These are phyloP conservation scores for Chrysodeixis includens DNA, from an alignment of 2,888 invertebrate genomes.

Conservation along the genomic window DNA sequence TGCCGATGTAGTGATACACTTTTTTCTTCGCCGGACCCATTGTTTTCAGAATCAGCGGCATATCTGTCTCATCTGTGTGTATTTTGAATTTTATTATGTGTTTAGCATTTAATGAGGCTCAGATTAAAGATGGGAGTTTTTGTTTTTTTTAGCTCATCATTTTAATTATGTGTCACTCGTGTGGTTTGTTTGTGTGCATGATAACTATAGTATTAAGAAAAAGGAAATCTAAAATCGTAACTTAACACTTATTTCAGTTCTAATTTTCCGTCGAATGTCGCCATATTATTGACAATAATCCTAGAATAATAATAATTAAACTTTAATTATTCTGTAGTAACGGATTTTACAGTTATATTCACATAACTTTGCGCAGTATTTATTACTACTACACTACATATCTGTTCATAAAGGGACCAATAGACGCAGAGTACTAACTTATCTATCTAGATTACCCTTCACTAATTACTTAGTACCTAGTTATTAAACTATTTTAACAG, in stretches of 20 bases:
- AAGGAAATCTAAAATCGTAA: no score
- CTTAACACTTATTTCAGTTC: no score
- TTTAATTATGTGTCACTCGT: no score
- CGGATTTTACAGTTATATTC: no score
- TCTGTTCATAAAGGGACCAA: neutral
- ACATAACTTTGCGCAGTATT: no score
- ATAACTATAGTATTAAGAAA: no score
- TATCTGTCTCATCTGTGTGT: constrained; percentile 41
- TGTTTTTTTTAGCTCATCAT: no score
- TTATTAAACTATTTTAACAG: constrained; percentile 5
- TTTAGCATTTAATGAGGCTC: constrained; percentile 37
- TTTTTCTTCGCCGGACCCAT: constrained; percentile 40
- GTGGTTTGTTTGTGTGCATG: no score
- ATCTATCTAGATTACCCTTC: neutral
- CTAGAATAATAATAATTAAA: no score
- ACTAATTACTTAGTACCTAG: neutral
- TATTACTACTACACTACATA: neutral
- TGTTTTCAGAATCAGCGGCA: constrained; percentile 34
- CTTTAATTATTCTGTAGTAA: no score
- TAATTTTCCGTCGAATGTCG: no score
- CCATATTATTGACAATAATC: no score
- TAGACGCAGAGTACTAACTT: neutral
- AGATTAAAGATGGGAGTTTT: neutral
- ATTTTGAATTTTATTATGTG: constrained; percentile 38
- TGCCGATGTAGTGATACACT: constrained; percentile 44